Conservation (phyloP, 2,797 vertebrate species). For the Meda fulgida region DNA sequence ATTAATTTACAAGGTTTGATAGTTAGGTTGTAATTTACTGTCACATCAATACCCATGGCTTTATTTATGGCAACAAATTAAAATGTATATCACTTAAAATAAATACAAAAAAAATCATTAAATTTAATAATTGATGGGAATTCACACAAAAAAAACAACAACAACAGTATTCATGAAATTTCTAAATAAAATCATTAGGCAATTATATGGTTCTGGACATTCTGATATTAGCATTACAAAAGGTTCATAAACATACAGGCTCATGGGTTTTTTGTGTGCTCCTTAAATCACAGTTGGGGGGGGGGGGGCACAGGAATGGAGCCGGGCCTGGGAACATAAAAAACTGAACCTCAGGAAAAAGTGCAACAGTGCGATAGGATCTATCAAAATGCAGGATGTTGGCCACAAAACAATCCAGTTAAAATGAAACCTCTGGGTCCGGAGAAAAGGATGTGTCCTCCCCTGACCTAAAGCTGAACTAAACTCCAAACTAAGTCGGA, state of each 20-base stretch:
- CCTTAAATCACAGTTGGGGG: neutral
- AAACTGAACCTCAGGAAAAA: neutral
- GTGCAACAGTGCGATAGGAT: neutral
- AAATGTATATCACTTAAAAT: neutral
- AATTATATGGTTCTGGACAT: neutral
- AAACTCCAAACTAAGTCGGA: slow-evolving; percentile 44
- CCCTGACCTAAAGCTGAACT: slow-evolving; percentile 31
- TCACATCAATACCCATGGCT: neutral
- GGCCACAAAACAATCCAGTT: slow-evolving; percentile 13
- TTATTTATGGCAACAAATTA: neutral
- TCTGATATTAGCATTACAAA: neutral
- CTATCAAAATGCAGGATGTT: neutral
- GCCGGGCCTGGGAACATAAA: neutral
- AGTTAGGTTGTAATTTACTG: neutral
- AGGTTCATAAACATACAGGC: neutral
- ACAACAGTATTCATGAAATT: neutral
- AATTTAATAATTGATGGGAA: neutral
- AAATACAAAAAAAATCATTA: neutral
- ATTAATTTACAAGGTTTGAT: neutral
- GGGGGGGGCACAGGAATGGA: neutral
- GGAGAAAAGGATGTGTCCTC: neutral
- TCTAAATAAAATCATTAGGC: neutral
- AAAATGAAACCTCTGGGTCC: neutral
- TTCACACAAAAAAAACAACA: neutral
- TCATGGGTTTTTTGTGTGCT: neutral